These are phyloP conservation scores for Cotesia congregata DNA, from an alignment of 2,888 invertebrate genomes.

Conservation along the genomic window DNA sequence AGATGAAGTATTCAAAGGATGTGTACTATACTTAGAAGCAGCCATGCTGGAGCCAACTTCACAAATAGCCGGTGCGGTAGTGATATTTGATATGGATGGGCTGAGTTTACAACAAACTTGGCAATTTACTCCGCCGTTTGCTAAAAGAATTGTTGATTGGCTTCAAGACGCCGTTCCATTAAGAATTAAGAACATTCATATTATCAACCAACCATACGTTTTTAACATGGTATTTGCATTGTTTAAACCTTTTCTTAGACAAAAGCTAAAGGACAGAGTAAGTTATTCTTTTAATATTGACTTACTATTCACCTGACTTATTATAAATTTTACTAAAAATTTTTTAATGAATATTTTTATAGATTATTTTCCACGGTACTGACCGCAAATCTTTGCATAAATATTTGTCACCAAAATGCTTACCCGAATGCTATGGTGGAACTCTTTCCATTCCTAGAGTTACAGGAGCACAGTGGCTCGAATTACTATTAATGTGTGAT, in stretches of 20 bases:
- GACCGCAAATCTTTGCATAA: constrained; percentile 82
- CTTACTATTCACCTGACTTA: background rate
- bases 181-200: constrained; percentile 88
- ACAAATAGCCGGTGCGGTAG: constrained; percentile 78
- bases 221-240: constrained; percentile 92
- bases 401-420: constrained; percentile 79
- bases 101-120: constrained; percentile 85
- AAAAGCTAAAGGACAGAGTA: constrained; percentile 84
- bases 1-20: constrained; percentile 87
- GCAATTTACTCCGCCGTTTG: constrained; percentile 89
- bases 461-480: constrained; percentile 81
- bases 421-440: constrained; percentile 83
- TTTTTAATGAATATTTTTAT: constrained; percentile 35
- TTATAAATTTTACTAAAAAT: background rate
- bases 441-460: constrained; percentile 79
- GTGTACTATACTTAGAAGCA: constrained; percentile 84
- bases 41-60: constrained; percentile 85
- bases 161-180: constrained; percentile 88
- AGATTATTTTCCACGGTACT: constrained; percentile 84
- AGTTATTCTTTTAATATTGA: constrained; percentile 52
- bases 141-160: constrained; percentile 88
- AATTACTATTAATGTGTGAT: constrained; percentile 80
- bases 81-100: constrained; percentile 90
- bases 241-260: constrained; percentile 90
- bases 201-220: constrained; percentile 90